Percentiles rank a stretch among this genome's conserved stretches.
phyloP scores from a whole-genome alignment of 2,113 vertebrate genomes.

The Corvus moneduloides region DNA sequence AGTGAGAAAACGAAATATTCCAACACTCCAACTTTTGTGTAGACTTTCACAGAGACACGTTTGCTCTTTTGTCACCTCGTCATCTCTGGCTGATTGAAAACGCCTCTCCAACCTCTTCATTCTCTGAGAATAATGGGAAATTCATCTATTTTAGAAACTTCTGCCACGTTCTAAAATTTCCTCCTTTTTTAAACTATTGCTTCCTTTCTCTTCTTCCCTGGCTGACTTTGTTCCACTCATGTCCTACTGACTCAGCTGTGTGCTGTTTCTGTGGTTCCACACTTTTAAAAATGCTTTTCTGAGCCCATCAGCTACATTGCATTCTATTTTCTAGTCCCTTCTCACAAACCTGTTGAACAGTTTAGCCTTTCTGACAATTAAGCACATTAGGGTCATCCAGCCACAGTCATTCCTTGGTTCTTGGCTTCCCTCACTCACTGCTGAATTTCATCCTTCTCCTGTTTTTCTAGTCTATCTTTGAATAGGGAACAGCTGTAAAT shows the following conservation, averaged over 20 bases:
- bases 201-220: neutral
- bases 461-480: neutral
- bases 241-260: neutral
- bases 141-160: neutral
- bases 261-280: neutral
- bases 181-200: neutral
- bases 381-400: neutral
- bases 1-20: neutral
- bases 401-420: neutral
- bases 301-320: neutral
- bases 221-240: neutral
- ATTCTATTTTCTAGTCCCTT: neutral
- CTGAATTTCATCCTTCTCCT: neutral
- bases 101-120: neutral
- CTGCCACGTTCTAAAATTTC: neutral
- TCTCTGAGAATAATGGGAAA: neutral
- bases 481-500: neutral
- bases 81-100: neutral
- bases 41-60: neutral
- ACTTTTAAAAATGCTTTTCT: neutral
- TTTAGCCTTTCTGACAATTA: neutral
- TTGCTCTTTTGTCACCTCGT: neutral
- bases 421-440: neutral
- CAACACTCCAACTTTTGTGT: neutral
- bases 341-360: neutral